A percentile compares a stretch with the other conserved stretches of the same genome.
Conservation (phyloP, 2,797 vertebrate genomes). For the Tangara arthus region DNA sequence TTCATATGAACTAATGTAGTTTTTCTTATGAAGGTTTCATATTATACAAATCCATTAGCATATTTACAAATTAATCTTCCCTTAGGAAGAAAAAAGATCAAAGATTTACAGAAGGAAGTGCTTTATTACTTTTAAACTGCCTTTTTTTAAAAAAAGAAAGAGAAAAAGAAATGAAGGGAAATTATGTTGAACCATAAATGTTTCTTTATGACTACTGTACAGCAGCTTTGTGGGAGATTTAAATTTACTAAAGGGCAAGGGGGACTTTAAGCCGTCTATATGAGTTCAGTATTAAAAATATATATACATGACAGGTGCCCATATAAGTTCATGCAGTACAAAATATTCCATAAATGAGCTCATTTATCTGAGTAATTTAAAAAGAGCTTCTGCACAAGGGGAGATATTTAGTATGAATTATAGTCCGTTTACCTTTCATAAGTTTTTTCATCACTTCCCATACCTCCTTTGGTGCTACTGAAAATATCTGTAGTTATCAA, state of each 20-base stretch:
- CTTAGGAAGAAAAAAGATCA: conserved; percentile 77
- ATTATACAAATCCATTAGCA: conserved; percentile 82
- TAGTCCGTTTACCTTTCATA: conserved; percentile 57
- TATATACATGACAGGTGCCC: conserved; percentile 69
- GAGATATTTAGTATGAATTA: conserved; percentile 61
- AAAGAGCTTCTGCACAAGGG: conserved; percentile 63
- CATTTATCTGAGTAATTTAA: conserved; percentile 67
- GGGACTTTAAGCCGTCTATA: conserved; percentile 55
- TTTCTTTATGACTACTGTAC: conserved; percentile 74
- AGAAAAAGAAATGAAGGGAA: conserved; percentile 73
- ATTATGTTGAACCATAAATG: conserved; percentile 77
- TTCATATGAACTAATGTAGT: conserved; percentile 78
- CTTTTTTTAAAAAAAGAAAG: conserved; percentile 32
- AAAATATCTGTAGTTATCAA: conserved; percentile 55
- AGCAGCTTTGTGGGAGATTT: conserved; percentile 68
- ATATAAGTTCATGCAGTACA: conserved; percentile 63
- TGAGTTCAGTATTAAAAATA: conserved; percentile 67
- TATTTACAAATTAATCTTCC: conserved; percentile 85
- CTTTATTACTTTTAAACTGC: conserved; percentile 81
- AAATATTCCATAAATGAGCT: conserved; percentile 67
- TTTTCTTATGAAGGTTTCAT: conserved; percentile 78
- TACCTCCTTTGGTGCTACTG: conserved; percentile 60
- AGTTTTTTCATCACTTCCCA: conserved; percentile 63
- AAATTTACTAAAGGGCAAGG: conserved; percentile 71
- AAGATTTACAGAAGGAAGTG: conserved; percentile 76